phyloP scores from a whole-genome alignment of 2,113 vertebrate species.

The Trogon melanurus region DNA sequence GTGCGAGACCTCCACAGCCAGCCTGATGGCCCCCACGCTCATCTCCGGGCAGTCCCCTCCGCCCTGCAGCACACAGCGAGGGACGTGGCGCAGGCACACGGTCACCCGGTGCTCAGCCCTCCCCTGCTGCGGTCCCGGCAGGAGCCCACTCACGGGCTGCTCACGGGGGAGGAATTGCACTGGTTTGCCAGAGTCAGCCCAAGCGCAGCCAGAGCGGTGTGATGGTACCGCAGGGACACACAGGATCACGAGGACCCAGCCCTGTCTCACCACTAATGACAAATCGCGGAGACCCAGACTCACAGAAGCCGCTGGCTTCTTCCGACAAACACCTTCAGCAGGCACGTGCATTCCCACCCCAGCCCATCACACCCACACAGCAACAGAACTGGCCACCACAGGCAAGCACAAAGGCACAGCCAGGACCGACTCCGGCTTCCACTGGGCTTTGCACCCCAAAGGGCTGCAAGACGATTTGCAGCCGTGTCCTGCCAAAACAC shows the following conservation, averaged over 20 bases:
- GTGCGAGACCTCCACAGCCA: conserved; percentile 86
- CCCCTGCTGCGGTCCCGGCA: neutral
- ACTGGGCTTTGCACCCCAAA: neutral
- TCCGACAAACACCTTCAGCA: fast-evolving
- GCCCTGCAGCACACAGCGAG: conserved; percentile 70
- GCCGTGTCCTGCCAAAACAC: neutral
- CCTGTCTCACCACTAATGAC: fast-evolving
- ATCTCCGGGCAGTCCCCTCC: conserved; percentile 95
- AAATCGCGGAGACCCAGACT: neutral
- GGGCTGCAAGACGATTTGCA: neutral
- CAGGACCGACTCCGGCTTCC: neutral
- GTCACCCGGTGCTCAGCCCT: neutral
- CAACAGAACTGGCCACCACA: neutral
- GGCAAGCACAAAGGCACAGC: neutral
- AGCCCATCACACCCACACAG: fast-evolving
- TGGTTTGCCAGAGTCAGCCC: neutral
- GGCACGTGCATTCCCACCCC: neutral
- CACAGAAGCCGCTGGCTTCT: neutral
- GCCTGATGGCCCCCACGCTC: conserved; percentile 90
- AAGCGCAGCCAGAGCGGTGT: fast-evolving
- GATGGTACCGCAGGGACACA: neutral
- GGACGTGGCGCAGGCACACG: neutral
- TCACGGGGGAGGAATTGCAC: fast-evolving
- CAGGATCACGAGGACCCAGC: fast-evolving
- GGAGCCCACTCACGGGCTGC: neutral